Conservation (phyloP, 2,888 invertebrate species). For the Scaptomyza parva region DNA sequence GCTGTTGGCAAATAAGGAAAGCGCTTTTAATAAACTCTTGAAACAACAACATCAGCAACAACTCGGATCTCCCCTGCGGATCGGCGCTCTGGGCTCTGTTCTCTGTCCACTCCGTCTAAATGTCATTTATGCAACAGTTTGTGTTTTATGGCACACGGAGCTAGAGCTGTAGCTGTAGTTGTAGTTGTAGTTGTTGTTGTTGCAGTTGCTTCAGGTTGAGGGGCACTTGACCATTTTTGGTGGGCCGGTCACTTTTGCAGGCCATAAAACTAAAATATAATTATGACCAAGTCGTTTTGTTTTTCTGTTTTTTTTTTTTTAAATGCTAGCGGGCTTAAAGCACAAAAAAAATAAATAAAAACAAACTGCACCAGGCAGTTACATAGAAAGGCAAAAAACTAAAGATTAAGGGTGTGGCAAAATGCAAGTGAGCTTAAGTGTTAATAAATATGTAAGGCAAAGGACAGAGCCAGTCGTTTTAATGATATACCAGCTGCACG, state of each 20-base stretch:
- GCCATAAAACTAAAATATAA: constrained; percentile 76
- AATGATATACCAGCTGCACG: constrained; percentile 33
- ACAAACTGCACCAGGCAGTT: constrained; percentile 13
- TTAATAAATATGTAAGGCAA: constrained; percentile 67
- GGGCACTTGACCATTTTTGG: constrained; percentile 59
- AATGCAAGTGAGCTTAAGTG: constrained; percentile 59
- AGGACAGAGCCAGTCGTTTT: constrained; percentile 57
- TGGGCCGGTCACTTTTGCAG: constrained; percentile 76
- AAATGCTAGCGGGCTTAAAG: constrained; percentile 30
- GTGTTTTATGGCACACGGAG: constrained; percentile 65
- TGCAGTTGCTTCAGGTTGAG: constrained; percentile 7
- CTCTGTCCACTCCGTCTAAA: constrained; percentile 55
- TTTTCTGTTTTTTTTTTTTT: constrained; percentile 7
- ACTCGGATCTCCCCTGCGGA: constrained; percentile 23
- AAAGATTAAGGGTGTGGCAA: constrained; percentile 9
- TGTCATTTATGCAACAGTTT: constrained; percentile 81
- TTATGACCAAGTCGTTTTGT: constrained; percentile 61
- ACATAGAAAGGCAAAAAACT: constrained; percentile 5
- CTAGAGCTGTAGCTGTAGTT: constrained; percentile 17
- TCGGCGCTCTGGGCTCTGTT: neutral
- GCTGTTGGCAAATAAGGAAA: constrained; percentile 41
- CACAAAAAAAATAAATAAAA: no score
- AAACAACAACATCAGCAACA: constrained; percentile 18
- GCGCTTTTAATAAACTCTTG: constrained; percentile 71
- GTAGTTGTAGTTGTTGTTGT: neutral